Evolutionary conservation across 2,113 vertebrate species (phyloP), one percentile per base, ranked within the genome.

Genomic region (western clawed frog (Xenopus tropicalis)): DNA sequence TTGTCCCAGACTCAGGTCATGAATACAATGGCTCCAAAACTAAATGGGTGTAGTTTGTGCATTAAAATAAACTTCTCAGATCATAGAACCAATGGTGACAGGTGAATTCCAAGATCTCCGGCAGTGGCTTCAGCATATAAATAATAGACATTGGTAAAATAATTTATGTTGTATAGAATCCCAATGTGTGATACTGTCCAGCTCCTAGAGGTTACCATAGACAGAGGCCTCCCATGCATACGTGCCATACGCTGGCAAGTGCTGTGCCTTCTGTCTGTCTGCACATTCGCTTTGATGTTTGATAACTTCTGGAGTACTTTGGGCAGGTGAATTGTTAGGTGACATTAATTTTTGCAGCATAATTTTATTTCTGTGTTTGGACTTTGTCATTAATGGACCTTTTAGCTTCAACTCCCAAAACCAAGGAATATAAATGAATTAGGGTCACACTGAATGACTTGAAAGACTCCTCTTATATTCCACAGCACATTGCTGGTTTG

Each of bases 281-380:
- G 82, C 77, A 75, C 72, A 37, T 82, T 62, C 22, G 71, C 87
- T 78, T 86, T 16, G 83, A 78, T 59, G 2, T 80, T 78, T 83
- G 63, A 80, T 75, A 80, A 76, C 82, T 81, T 85, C 81, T 79
- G 20, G 75, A 80, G 66, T 80, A 67, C 77, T 58, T 71, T 70
- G 68, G 66, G 78, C 80, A 82, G 78, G 84, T 66, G 70, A 82
- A 78, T 0, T 51, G 79, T 77, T 81, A 0, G 69, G 76, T 78
- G 46, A 25, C 66, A 63, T 79, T 77, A 0, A 1, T 80, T 11
- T 80, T 57, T 76, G 29, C 2, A 20, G 23, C 69, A 56, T 43
- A 44, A 0, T 3, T 59, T 54, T 68, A n/a, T 57, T 71, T 51
- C 48, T 21, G 62, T 66, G 4, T 44, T 22, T 22, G 22, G 0